Base-by-base conservation (phyloP, 1,140 invertebrate species). In the Plutomurus gul region DNA sequence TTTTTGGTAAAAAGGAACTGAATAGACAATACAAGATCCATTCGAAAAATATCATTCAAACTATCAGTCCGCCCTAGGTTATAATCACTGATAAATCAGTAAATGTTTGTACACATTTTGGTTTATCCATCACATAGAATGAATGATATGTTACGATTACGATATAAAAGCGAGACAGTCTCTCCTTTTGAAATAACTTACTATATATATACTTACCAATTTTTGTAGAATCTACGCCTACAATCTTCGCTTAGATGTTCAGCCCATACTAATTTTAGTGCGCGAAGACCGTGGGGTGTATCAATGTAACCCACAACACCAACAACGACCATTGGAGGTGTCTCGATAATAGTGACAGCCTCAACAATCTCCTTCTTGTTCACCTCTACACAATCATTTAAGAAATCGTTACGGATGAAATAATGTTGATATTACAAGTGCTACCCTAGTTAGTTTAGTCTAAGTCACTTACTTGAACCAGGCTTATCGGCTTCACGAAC, bases 281-380 rank as follows among this genome's bases (percentile, higher is more conserved):
- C 93, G 81, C 96, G 90, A 70, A 99, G 89, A 85, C 98, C 98
- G 88, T 95, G 94, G 36, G 98, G 98, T 78, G 98, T 99, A 86
- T 99, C 96, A 84, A 99, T 98, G 88, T 99, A 99, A 60, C 98
- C 98, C 85, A 98, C 95, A 84, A 97, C 92, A 85, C 98, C 98
- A 84, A 99, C 96, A 82, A 97, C 91, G 70, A 99, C 92, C 95
- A 99, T 97, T 43, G 98, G 98, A 80, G 98, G 98, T 20, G 98
- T 94, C 89, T 99, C 98, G 81, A 99, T 89, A 86, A 99, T 95
- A 40, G 98, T 99, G 1, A 99, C 98, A 72, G 96, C 96, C 87
- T 99, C 98, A 7, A 99, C 97, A 82, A 99, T 96, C 89, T 99
- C 98, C 87, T 99, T 99, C 89, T 99, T 99, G 90, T 99, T 99